A percentile compares a stretch with the other conserved stretches of the same genome.
Conservation (phyloP, 2,888 invertebrate species). For the Trachelus troglodyta region DNA sequence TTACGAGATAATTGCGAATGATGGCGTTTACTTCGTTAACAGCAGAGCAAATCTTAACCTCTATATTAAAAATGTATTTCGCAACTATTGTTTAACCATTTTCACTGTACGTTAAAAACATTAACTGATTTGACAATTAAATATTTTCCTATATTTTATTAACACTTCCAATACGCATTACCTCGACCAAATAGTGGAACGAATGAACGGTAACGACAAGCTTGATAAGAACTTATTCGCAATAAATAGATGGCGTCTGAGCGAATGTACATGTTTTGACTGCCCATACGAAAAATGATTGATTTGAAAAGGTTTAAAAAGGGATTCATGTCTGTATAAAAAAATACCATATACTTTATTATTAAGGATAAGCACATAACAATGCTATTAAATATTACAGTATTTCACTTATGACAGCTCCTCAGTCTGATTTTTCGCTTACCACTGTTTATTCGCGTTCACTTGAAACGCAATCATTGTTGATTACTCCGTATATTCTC, state of each 20-base stretch:
- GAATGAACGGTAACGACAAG: neutral
- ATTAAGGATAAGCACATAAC: conserved; percentile 43
- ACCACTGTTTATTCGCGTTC: conserved; percentile 9
- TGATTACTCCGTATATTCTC: conserved; percentile 8
- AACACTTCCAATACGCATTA: neutral
- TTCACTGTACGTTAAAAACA: neutral
- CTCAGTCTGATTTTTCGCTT: conserved; percentile 41
- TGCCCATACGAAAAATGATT: neutral
- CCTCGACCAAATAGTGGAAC: neutral
- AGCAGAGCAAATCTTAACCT: neutral
- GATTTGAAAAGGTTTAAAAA: neutral
- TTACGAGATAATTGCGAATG: neutral
- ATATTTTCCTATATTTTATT: neutral
- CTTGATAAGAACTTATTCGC: neutral
- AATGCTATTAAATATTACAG: conserved; percentile 34
- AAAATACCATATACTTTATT: conserved; percentile 51
- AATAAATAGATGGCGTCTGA: neutral
- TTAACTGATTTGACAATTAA: neutral
- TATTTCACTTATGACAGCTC: conserved; percentile 33
- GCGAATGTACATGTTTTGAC: neutral
- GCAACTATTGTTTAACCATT: neutral
- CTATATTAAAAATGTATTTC: neutral
- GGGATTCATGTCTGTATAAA: neutral
- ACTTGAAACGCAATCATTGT: conserved; percentile 13
- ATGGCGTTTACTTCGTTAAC: neutral